phyloP scores from a whole-genome alignment of 2,113 vertebrate species.

The Alectura lathami region DNA sequence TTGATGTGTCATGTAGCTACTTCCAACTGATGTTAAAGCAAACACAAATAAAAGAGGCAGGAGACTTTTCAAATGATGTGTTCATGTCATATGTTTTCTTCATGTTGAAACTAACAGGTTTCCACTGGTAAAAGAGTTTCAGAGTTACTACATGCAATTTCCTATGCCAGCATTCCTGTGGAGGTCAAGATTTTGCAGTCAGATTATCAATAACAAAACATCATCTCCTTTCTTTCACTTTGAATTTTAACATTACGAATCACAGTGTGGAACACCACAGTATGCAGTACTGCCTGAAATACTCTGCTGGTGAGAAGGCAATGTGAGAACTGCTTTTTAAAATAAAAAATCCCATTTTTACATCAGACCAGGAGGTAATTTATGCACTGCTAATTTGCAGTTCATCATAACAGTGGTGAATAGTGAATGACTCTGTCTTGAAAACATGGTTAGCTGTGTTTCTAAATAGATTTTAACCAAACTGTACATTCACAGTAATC shows the following conservation, averaged over 20 bases:
- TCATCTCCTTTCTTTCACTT: neutral
- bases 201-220: neutral
- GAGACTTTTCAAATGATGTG: neutral
- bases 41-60: neutral
- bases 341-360: constrained; percentile 11
- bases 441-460: neutral
- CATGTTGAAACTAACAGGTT: neutral
- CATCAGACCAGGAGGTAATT: constrained; percentile 34
- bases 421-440: neutral
- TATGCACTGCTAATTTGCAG: neutral
- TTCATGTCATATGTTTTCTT: neutral
- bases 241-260: neutral
- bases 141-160: neutral
- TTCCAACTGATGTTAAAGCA: constrained; percentile 30
- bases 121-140: neutral
- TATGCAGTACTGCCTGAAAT: constrained; percentile 1
- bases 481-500: neutral
- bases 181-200: neutral
- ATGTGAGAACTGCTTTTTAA: constrained; percentile 24
- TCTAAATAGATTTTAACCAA: neutral
- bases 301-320: constrained; percentile 12
- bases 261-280: neutral
- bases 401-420: neutral
- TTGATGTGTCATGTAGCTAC: constrained; percentile 11
- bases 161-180: neutral